A percentile compares a stretch with the other conserved stretches of the same genome.
Conservation (phyloP, 2,888 invertebrate species). For the Clitarchus hookeri region DNA sequence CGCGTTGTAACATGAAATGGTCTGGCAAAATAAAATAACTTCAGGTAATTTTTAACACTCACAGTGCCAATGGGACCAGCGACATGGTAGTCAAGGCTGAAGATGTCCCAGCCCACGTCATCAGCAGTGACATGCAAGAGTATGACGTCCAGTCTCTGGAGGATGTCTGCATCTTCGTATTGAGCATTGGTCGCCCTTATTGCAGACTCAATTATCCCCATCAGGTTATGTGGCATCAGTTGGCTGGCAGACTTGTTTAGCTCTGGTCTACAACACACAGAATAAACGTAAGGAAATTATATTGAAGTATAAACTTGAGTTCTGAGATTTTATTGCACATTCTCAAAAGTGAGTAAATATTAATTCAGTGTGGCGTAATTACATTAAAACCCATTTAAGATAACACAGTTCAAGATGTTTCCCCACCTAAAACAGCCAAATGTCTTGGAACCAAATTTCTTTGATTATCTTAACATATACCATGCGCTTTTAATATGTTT, state of each 20-base stretch:
- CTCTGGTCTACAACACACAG: conserved; percentile 69
- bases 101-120: conserved; percentile 90
- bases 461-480: no score
- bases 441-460: no score
- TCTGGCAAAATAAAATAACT: no score
- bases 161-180: conserved; percentile 88
- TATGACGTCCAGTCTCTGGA: conserved; percentile 84
- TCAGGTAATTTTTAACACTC: conserved; percentile 44
- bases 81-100: conserved; percentile 83
- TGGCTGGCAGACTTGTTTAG: conserved; percentile 84
- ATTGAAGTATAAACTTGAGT: no score
- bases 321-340: no score
- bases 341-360: no score
- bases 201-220: conserved; percentile 81
- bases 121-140: conserved; percentile 67
- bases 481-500: no score
- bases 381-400: no score
- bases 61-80: conserved; percentile 89
- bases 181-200: conserved; percentile 92
- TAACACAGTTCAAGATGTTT: no score
- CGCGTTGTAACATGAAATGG: no score
- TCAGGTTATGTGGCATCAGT: conserved; percentile 86
- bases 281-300: neutral
- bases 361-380: no score
- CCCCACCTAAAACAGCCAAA: no score